Base-by-base conservation (phyloP, 2,113 vertebrate genomes). In the Spilogale gracilis region DNA sequence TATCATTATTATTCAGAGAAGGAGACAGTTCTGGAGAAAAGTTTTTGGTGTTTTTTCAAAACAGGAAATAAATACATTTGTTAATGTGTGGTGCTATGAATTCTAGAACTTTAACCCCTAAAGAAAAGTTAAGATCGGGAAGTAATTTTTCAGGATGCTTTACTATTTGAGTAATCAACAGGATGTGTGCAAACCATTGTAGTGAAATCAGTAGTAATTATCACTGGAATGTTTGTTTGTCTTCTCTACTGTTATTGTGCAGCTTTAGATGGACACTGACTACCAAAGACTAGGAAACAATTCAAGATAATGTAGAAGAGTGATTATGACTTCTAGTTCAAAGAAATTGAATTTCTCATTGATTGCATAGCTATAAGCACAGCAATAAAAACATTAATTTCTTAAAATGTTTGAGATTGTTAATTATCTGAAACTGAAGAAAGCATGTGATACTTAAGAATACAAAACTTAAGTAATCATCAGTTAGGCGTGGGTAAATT, bases 161-260 rank as follows among this genome's bases (percentile, higher is more conserved):
- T 98, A 98, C 98, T 94, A 48, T 98, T 98, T 98, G 98, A 98
- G 97, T 98, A 96, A 98, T 98, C 97, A 98, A 98, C 98, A 99
- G 99, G 99, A 99, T 99, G 98, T 98, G 89, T 98, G 86, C 97
- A 78, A 98, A 78, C 93, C 82, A 96, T 97, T 95, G 97, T 95
- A 98, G 96, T 96, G 94, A 97, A 99, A 99, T 99, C 98, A 98
- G 98, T 97, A 96, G 97, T 98, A 98, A 98, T 98, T 98, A 99
- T 98, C 98, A 98, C 93, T 91, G 85, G 87, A 93, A 88, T 48
- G 58, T 86, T 98, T 98, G 98, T 99, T 99, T 99, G 98, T 99
- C 97, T 98, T 69, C 97, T 98, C 67, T 81, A 1, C 48, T 85
- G 56, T 83, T 83, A 98, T 98, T 99, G 98, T 99, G 98, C 97